Percentiles rank a stretch among this genome's conserved stretches.
Conservation (phyloP, 2,888 invertebrate species). For the Odontocerum albicorne region DNA sequence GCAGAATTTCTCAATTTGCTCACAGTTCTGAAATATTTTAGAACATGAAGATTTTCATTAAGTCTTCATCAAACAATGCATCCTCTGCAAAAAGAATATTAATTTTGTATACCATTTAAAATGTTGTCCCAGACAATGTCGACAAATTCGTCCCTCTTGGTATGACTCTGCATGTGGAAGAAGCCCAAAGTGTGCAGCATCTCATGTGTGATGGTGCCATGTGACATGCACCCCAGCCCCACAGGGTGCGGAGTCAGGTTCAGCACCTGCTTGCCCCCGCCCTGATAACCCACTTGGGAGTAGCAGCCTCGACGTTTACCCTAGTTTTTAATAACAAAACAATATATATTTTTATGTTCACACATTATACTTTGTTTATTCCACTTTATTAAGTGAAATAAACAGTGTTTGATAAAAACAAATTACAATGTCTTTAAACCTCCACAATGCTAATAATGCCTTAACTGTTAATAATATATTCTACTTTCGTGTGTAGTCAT, state of each 20-base stretch:
- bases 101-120: constrained; percentile 49
- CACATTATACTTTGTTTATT: no score
- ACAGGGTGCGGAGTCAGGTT: constrained; percentile 52
- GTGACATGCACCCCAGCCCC: constrained; percentile 58
- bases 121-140: constrained; percentile 75
- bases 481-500: no score
- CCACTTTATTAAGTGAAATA: no score
- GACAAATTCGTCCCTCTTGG: constrained; percentile 75
- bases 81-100: background rate
- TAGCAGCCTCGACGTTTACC: constrained; percentile 65
- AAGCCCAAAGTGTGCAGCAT: constrained; percentile 80
- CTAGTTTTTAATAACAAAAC: no score
- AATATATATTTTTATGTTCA: no score
- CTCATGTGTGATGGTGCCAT: constrained; percentile 74
- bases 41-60: no score
- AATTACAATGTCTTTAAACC: no score
- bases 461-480: no score
- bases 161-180: constrained; percentile 81
- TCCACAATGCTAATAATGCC: no score
- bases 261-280: constrained; percentile 51
- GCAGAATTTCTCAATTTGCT: no score
- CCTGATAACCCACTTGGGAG: constrained; percentile 49
- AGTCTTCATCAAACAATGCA: background rate
- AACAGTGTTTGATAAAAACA: no score
- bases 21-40: no score